Evolutionary conservation across 2,113 vertebrate species (phyloP).

Genomic region (Aegypius monachus): DNA sequence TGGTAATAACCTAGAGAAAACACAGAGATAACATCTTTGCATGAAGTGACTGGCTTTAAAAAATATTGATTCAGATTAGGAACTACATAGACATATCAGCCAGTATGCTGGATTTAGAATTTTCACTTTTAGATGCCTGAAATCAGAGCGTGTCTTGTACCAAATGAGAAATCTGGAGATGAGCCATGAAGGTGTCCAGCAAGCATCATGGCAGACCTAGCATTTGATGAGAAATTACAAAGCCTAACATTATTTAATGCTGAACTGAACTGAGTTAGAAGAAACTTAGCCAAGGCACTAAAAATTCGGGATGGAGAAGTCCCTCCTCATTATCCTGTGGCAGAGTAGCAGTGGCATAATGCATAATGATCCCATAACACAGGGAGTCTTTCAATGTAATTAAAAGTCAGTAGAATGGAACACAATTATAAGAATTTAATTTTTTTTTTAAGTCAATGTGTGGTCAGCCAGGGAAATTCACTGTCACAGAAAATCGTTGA

Average conservation of each 20-base stretch:
- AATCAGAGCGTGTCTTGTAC: neutral
- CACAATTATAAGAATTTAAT: neutral
- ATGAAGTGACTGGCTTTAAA: neutral
- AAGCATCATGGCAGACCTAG: neutral
- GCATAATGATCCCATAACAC: slow-evolving; percentile 8
- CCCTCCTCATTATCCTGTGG: neutral
- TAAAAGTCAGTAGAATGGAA: slow-evolving; percentile 50
- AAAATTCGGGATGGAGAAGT: slow-evolving; percentile 32
- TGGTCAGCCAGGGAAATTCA: slow-evolving; percentile 4
- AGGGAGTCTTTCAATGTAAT: slow-evolving; percentile 25
- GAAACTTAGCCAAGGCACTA: neutral
- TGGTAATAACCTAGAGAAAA: neutral
- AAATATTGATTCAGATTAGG: neutral
- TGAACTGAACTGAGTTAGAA: neutral
- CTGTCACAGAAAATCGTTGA: neutral
- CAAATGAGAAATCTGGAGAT: neutral
- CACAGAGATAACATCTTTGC: neutral
- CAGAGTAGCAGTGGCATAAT: neutral
- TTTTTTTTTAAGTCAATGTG: neutral
- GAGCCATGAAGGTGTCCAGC: neutral
- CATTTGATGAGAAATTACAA: slow-evolving; percentile 13
- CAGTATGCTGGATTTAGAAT: neutral
- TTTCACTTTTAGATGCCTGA: neutral
- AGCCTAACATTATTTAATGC: neutral
- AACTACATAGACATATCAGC: neutral